Conservation (phyloP, 2,113 vertebrate genomes). For the Sardina pilchardus region DNA sequence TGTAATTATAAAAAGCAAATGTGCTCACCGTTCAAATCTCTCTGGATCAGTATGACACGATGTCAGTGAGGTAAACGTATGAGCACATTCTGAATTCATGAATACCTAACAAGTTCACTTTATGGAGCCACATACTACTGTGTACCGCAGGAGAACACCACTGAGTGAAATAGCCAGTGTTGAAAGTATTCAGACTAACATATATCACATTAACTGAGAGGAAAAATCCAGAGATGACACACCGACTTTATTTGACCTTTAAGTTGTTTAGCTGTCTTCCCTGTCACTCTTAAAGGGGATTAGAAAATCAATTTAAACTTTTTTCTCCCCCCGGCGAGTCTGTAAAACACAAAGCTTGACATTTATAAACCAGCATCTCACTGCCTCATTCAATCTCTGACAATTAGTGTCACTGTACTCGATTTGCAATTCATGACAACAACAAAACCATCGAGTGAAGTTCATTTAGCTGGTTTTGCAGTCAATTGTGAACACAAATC, state of each 20-base stretch:
- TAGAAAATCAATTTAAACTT: background rate
- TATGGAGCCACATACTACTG: background rate
- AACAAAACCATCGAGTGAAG: background rate
- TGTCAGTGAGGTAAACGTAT: background rate
- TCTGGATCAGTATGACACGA: background rate
- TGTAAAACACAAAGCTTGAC: background rate
- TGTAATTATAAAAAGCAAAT: background rate
- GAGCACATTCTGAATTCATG: conserved; percentile 6
- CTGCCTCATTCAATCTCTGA: background rate
- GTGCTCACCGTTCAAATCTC: conserved; percentile 8
- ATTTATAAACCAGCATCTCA: background rate
- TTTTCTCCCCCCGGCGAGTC: background rate
- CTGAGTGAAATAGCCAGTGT: background rate
- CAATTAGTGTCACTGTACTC: background rate
- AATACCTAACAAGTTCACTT: background rate
- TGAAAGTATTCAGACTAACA: background rate
- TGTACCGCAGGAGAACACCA: background rate
- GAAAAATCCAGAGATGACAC: background rate
- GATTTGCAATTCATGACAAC: background rate
- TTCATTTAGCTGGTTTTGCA: background rate
- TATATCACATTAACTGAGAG: background rate
- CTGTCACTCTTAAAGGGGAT: background rate
- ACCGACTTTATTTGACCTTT: conserved; percentile 6
- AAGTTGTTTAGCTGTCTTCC: background rate
- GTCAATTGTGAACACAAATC: background rate